phyloP scores from a whole-genome alignment of 2,888 invertebrate genomes.

The Thymelicus sylvestris region DNA sequence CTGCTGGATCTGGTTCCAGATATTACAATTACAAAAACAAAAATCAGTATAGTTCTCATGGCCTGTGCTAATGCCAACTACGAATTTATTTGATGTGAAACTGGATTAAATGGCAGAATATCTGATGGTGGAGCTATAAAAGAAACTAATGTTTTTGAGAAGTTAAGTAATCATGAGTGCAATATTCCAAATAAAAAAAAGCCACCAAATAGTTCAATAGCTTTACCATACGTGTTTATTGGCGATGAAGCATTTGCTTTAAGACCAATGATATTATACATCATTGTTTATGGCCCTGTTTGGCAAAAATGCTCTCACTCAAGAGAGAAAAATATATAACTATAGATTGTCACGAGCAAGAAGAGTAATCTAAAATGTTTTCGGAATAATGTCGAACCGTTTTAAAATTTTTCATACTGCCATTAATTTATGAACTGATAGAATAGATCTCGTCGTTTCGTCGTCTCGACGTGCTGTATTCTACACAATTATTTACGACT shows the following conservation, averaged over 20 bases:
- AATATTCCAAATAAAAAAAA: background rate
- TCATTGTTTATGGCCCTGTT: too few relatives aligned
- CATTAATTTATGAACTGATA: background rate
- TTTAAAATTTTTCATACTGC: conserved; percentile 15
- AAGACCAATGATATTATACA: conserved; percentile 35
- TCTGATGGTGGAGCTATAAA: background rate
- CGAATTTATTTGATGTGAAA: conserved; percentile 41
- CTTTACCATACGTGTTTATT: background rate
- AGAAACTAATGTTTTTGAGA: too few relatives aligned
- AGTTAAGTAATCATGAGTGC: too few relatives aligned
- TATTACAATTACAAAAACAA: conserved; percentile 36
- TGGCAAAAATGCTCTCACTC: conserved; percentile 31
- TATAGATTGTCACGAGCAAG: conserved; percentile 6
- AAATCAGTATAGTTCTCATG: conserved; percentile 39
- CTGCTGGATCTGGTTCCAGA: conserved; percentile 27
- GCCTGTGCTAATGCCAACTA: conserved; percentile 43
- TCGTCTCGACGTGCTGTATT: too few relatives aligned
- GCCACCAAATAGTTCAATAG: background rate
- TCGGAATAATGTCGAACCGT: conserved; percentile 37
- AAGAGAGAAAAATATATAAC: conserved; percentile 39
- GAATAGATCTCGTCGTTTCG: too few relatives aligned
- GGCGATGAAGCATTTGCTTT: background rate
- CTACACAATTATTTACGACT: background rate
- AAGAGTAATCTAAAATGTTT: conserved; percentile 37
- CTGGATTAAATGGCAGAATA: conserved; percentile 31